These are phyloP conservation scores for Zaprionus bogoriensis DNA, from an alignment of 2,888 invertebrate genomes.

Conservation along the genomic window DNA sequence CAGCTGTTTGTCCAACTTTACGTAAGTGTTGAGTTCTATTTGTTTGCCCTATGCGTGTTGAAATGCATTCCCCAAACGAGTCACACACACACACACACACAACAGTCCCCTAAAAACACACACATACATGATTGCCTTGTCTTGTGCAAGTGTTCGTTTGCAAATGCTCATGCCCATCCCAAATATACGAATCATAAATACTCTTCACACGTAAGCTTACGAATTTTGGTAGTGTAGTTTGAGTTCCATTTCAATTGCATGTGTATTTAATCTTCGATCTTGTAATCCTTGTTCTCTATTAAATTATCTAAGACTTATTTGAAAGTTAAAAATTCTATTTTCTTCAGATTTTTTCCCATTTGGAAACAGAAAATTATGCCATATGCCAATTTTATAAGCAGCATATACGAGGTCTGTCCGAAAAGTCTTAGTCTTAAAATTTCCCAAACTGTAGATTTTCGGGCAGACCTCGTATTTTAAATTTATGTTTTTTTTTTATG, in stretches of 20 bases:
- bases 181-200: slow-evolving; percentile 15
- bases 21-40: slow-evolving; percentile 57
- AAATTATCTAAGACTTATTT: neutral
- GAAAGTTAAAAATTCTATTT: too few relatives aligned
- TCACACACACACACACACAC: slow-evolving; percentile 9
- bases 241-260: neutral
- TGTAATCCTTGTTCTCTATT: neutral
- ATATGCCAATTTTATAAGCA: too few relatives aligned
- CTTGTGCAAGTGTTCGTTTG: slow-evolving; percentile 9
- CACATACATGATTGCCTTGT: slow-evolving; percentile 20
- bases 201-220: slow-evolving; percentile 38
- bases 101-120: neutral
- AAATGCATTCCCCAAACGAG: slow-evolving; percentile 6
- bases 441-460: too few relatives aligned
- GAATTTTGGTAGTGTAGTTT: neutral
- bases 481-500: too few relatives aligned
- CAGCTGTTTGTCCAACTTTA: slow-evolving; percentile 51
- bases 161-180: slow-evolving; percentile 20
- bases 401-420: too few relatives aligned
- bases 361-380: too few relatives aligned
- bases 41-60: neutral
- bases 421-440: too few relatives aligned
- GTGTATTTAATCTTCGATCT: neutral
- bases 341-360: too few relatives aligned
- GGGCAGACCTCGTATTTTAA: too few relatives aligned